Base-by-base conservation (phyloP, 2,113 vertebrate genomes). In the Galbula dea region DNA sequence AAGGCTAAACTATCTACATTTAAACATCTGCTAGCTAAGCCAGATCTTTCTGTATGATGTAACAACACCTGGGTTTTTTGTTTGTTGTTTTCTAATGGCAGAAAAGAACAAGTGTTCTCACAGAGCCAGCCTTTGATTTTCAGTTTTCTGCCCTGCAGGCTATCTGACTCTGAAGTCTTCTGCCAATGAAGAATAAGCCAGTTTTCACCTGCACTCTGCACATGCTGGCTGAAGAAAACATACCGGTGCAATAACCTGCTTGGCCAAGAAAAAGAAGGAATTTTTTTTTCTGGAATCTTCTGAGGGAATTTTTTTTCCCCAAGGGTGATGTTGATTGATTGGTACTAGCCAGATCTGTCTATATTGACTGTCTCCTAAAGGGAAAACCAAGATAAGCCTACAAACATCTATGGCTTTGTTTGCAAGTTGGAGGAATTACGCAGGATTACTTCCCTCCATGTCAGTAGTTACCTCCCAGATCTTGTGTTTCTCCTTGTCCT, bases 81-180 rank as follows among this genome's bases (percentile, higher is more conserved):
- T 46, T 67, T 32, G 19, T 20, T 45, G 23, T 72, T 82, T 89
- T 83, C 63, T 30, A 92, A 89, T 30, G 54, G 45, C 32, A 91
- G 74, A 87, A 83, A 90, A 88, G n/a, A 91, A 65, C 52, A 78
- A 86, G 69, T 54, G 52, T 65, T 96, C 74, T 94, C 62, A 74
- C 16, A 62, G 69, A 89, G 49, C 3, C 46, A 37, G 41, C 41
- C 90, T 94, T 93, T 93, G 87, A 87, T 79, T 94, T 95, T 82
- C 48, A 69, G 61, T 90, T 94, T 93, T 90, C 77, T 79, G 49
- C 43, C 81, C 94, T 72, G 80, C 80, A 90, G 93, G 90, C 90
- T 72, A 83, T 78, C 36, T 0, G 15, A 57, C 34, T 83, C 65
- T 69, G 46, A 93, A 90, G 77, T 83, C 77, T 82, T 95, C 49